phyloP scores from a whole-genome alignment of 2,797 vertebrate species.

The Aulostomus chinensis region DNA sequence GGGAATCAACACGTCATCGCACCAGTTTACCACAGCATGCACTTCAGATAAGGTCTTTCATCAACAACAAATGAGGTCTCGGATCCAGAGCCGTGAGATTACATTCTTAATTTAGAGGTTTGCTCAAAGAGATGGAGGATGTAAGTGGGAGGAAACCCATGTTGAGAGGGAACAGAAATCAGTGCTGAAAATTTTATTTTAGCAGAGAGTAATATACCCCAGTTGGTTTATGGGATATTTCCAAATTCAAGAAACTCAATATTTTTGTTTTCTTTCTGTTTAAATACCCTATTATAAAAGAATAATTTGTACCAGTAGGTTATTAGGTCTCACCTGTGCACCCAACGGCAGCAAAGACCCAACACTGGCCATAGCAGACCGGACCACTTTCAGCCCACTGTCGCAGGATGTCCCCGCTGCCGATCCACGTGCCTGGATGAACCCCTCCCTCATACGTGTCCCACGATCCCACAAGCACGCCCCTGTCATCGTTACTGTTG shows the following conservation, averaged over 20 bases:
- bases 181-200: no score
- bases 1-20: constrained; percentile 14
- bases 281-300: no score
- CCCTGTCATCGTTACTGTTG: constrained; percentile 85
- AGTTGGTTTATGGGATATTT: neutral
- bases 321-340: constrained; percentile 86
- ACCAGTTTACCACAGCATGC: neutral
- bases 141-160: neutral
- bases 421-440: constrained; percentile 82
- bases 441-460: constrained; percentile 63
- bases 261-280: no score
- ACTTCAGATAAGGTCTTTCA: constrained; percentile 2
- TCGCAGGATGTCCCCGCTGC: constrained; percentile 83
- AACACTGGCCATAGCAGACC: constrained; percentile 87
- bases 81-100: neutral
- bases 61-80: neutral
- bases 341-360: constrained; percentile 88
- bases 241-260: neutral
- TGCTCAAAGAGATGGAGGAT: neutral
- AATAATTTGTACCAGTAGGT: neutral
- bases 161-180: neutral
- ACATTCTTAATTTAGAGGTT: constrained; percentile 3
- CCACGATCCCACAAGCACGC: constrained; percentile 85
- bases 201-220: no score
- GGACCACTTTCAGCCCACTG: constrained; percentile 81